Conservation (phyloP, 1,140 invertebrate species). For the Microvelia longipes region DNA sequence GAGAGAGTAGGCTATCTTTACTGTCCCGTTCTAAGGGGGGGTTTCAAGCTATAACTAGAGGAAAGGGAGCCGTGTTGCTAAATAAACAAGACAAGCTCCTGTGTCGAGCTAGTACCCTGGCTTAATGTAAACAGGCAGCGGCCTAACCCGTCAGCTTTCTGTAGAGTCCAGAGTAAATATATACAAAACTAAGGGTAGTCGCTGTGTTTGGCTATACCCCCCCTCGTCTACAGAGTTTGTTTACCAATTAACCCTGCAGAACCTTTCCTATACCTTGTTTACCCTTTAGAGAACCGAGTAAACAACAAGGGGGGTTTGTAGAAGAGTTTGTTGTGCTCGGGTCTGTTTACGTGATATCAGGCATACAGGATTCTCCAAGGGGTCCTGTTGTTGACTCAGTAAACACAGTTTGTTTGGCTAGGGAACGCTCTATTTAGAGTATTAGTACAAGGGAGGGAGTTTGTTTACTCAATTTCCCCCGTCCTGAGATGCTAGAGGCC, state of each 20-base stretch:
- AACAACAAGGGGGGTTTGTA: neutral
- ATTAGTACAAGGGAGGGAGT: neutral
- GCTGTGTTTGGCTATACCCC: neutral
- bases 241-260: neutral
- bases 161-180: neutral
- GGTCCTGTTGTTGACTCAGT: neutral
- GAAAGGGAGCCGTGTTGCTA: conserved; percentile 11
- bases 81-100: conserved; percentile 18
- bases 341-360: neutral
- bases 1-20: too few species aligned
- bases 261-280: too few species aligned
- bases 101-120: conserved; percentile 7
- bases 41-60: too few species aligned
- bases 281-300: neutral
- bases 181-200: neutral
- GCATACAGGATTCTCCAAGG: neutral
- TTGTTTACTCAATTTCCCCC: neutral
- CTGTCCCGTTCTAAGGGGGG: too few species aligned
- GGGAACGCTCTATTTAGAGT: too few species aligned
- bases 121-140: conserved; percentile 11
- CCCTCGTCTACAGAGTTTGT: neutral
- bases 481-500: neutral
- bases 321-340: neutral
- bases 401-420: neutral
- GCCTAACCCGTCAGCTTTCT: neutral